Base-by-base conservation (phyloP, 92 coral and sea anemone species). In the Micromussa lordhowensis region DNA sequence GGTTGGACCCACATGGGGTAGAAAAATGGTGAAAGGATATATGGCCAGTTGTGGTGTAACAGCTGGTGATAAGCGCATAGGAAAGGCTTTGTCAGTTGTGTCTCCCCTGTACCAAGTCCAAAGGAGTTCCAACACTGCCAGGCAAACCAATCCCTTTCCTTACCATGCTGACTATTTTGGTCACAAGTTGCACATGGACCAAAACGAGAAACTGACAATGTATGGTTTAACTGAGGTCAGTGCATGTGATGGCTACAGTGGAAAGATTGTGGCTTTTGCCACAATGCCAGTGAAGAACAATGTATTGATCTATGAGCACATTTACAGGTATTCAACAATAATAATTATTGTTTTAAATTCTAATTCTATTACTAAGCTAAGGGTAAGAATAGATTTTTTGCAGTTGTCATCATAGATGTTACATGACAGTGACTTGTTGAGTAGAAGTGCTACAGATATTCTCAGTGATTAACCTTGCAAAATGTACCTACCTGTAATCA, bases 171-270 rank as follows among this genome's bases (percentile, higher is more conserved):
- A 92, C 72, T 92, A 53, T 90, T 90, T 92, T 87, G 93, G 95
- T 44, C 95, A 93, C 93, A 92, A 91, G 75, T 53, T 92, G 63
- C 92, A 92, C 71, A n/a, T 80, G 36, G 92, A 92, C 77, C 94
- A 92, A 85, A 92, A 86, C 77, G 91, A 92, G 84, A 92, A 89
- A 86, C 69, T 89, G 84, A 91, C 58, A 78, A 86, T 86, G 91
- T 93, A 93, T 84, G 95, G 95, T 4, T 83, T 85, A 29, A 90
- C 93, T 34, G 93, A 91, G n/a, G n/a, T n/a, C n/a, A n/a, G n/a
- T n/a, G n/a, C n/a, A n/a, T n/a, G n/a, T n/a, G n/a, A n/a, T n/a
- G 93, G 95, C 63, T 93, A 72, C 75, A 93, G 95, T 78, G 86
- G 87, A 29, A 87, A 72, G 71, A 93, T 90, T 79, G 87, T 90